Base-by-base conservation (phyloP, 2,888 invertebrate species). In the Caenorhabditis uteleia region DNA sequence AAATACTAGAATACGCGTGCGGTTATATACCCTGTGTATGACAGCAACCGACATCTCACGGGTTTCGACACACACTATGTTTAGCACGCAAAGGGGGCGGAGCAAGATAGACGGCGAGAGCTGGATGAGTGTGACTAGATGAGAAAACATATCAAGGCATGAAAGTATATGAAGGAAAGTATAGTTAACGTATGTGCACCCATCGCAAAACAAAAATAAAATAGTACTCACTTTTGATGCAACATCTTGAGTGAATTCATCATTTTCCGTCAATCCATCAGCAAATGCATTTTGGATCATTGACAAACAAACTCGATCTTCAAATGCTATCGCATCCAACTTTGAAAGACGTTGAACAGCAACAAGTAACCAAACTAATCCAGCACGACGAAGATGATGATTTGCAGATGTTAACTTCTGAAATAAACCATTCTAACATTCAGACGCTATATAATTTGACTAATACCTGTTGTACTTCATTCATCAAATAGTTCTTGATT, bases 231-330 rank as follows among this genome's bases (percentile, higher is more conserved):
- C 46, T 29, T 68, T 73, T 0, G 67, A 65, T 1, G 93, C 92
- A 2, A 92, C 90, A 84, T 94, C 94, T 86, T 94, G 94, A 0
- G 93, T 91, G 75, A 94, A 89, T 80, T 94, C 93, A 34, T 77
- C 72, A 27, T 69, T 66, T 54, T 77, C 77, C 5, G 75, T 69
- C 12, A 77, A 54, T 33, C 74, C 77, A 43, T 77, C 73, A n/a
- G 72, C 65, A 42, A 77, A 77, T 1, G 72, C 64, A 8, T 58
- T 50, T 42, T 77, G 77, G 14, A 77, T 58, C 1, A 58, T 27
- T n/a, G 29, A 21, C 12, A 70, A 39, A 10, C 46, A 16, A 3
- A 33, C 40, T 0, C 42, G 44, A 18, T 59, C 23, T 0, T 53
- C 34, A 31, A 68, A 34, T 7, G 53, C 43, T 5, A 21, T 21